A percentile compares a stretch with the other conserved stretches of the same genome.
Evolutionary conservation across 2,797 vertebrate species (phyloP).

Genomic region (Amblyopsis hoosieri): DNA sequence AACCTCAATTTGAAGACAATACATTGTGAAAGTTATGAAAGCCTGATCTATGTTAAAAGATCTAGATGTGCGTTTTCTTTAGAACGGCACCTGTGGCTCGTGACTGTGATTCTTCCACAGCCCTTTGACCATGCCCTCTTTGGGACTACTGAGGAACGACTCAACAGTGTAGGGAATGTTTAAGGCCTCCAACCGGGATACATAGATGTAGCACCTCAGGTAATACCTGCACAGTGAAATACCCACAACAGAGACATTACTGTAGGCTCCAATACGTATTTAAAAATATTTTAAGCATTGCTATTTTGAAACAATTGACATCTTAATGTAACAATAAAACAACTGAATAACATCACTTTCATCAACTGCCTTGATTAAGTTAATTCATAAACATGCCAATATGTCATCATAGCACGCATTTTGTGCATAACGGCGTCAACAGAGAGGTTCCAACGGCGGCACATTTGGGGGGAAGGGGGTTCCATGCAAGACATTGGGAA

Average conservation of each 20-base stretch:
- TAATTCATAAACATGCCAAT: too few species aligned
- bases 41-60: neutral
- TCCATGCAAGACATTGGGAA: too few species aligned
- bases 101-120: slow-evolving; percentile 98
- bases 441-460: neutral
- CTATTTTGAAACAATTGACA: too few species aligned
- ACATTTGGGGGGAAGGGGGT: neutral
- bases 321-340: too few species aligned
- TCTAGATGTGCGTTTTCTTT: neutral
- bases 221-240: slow-evolving; percentile 75
- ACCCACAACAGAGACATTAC: neutral
- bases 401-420: too few species aligned
- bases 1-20: neutral
- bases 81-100: slow-evolving; percentile 82
- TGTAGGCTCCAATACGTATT: neutral
- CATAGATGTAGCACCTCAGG: slow-evolving; percentile 88
- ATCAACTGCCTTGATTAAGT: too few species aligned
- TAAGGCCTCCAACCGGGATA: slow-evolving; percentile 89
- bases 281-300: neutral
- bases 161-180: slow-evolving; percentile 93
- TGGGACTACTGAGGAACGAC: slow-evolving; percentile 89
- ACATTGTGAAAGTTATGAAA: neutral
- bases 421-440: too few species aligned
- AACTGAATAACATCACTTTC: too few species aligned
- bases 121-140: slow-evolving; percentile 95